Evolutionary conservation across 2,888 invertebrate species (phyloP), one percentile per base, ranked within the genome.

Genomic region (Nephrotoma appendiculata): DNA sequence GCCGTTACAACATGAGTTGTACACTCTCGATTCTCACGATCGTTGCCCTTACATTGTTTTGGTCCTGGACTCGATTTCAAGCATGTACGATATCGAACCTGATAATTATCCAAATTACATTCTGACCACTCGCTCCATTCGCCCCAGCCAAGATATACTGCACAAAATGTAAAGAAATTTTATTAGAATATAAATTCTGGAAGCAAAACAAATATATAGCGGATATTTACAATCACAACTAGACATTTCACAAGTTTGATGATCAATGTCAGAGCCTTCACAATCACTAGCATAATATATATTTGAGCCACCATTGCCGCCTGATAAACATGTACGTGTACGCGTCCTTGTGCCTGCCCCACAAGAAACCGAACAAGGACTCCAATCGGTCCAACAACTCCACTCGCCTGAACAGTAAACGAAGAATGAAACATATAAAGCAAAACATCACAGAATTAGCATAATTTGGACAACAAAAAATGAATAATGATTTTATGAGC

Each of bases 381-480:
- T 94, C 96, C 96, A 97, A 86, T 97, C 96, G 0, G 95, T 94
- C 97, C 97, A 98, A 89, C 97, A 97, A 2, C 95, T 94, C 96
- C 96, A 97, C 89, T 95, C 94, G 48, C 94, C 94, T 84, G 43
- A 48, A 48, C 5, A 71, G 31, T 31, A n/a, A n/a, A 6, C 52
- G 6, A 52, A 15, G 15, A 94, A 31, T 31, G 89, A 41, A 87
- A 86, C 43, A 31, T 41, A 42, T 31, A 15, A 57, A 42, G 52
- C 19, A 57, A 6, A 57, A 57, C 19, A 71, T 31, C 71, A 31
- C 9, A 71, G 31, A 31, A 31, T 71, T 31, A 52, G 52, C 44
- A 44, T 31, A 88, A 31, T 6, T 41, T 6, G 71, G n/a, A n/a
- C n/a, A 12, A 41, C 41, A 87, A n/a, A 83, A 87, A n/a, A 83